Conservation (phyloP, 2,113 vertebrate species). For the Passerina amoena region DNA sequence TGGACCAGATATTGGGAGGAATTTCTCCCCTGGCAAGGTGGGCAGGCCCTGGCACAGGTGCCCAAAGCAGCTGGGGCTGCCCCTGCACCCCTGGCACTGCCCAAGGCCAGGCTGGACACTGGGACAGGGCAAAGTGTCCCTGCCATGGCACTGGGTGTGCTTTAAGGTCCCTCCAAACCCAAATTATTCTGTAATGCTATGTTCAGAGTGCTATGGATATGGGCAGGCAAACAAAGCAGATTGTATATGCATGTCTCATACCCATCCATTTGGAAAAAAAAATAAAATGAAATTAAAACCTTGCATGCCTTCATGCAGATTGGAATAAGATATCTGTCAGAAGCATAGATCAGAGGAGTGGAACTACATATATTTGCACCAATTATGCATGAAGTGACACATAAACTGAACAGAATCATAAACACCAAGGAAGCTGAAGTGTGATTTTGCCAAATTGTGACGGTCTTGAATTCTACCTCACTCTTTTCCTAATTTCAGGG, state of each 20-base stretch:
- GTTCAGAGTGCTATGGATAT: background rate
- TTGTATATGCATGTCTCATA: background rate
- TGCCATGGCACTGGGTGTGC: accelerated
- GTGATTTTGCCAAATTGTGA: background rate
- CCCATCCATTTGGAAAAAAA: background rate
- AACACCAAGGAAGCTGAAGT: background rate
- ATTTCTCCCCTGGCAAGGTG: accelerated
- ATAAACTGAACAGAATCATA: background rate
- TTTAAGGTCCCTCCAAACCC: background rate
- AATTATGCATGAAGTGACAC: background rate
- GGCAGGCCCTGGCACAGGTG: background rate
- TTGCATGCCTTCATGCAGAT: background rate
- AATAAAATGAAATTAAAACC: background rate
- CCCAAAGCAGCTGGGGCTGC: background rate
- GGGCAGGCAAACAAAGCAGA: background rate
- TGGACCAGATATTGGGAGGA: accelerated
- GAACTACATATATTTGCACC: background rate
- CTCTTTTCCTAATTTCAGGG: background rate
- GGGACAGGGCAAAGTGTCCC: background rate
- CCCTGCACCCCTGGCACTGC: background rate
- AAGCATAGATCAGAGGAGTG: background rate
- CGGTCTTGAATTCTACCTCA: background rate
- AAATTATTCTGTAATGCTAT: accelerated
- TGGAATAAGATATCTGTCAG: background rate
- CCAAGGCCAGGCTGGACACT: background rate